Evolutionary conservation across 2,797 vertebrate genomes (phyloP), one percentile per base, ranked within the genome.

Genomic region (Falco biarmicus): DNA sequence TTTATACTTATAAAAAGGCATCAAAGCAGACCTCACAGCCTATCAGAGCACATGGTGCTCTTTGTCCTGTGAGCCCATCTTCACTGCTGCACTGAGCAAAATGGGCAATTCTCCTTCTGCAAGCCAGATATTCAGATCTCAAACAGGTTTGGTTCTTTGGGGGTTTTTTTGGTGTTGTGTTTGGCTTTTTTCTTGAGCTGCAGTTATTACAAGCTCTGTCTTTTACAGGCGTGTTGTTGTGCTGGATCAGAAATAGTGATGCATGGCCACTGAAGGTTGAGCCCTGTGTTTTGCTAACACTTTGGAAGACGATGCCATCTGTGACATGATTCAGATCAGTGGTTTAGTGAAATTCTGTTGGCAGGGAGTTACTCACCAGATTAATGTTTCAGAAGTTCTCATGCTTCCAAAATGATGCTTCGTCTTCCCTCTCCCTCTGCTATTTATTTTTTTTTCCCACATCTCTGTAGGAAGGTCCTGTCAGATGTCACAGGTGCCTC

Each of bases 221-320:
- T 94, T 95, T 90, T 68, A 61, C 57, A 85, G 70, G 50, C 69
- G 0, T 21, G 53, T 70, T 73, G 82, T 68, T 86, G 69, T 92
- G 66, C 77, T 80, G 63, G 84, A 93, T 95, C 79, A 92, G 89
- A 91, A 91, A 92, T 21, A 95, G 80, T 1, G 0, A 63, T 59
- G 84, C 78, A 68, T 25, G 74, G 90, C 69, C 82, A 64, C 84
- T 87, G 90, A 93, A 96, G 87, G 87, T 65, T 89, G 78, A 90
- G 76, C 57, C 80, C 71, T 66, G 61, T 87, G 92, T 96, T 87
- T 90, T 84, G 77, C 53, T 57, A 37, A 83, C 71, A 61, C 78
- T 88, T 90, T 93, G 95, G 95, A 97, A 98, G 97, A 94, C 1
- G 10, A 94, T 92, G 79, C 90, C 84, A 85, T 93, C 74, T 75